phyloP scores from a whole-genome alignment of 2,888 invertebrate species.

The Hyppa rectilinea region DNA sequence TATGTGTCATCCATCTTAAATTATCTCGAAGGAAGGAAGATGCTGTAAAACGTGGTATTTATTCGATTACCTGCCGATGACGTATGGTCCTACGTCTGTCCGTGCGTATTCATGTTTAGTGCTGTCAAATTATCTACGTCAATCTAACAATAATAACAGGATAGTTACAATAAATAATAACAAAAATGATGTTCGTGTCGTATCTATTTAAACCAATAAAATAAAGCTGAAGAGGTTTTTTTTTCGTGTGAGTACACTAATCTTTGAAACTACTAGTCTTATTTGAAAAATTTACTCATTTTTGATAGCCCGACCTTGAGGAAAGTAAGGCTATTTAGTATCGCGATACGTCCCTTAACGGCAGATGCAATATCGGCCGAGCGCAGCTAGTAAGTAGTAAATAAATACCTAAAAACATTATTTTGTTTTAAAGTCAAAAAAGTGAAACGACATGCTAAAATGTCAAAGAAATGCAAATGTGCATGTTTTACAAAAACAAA shows the following conservation, averaged over 20 bases:
- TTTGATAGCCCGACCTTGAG: neutral
- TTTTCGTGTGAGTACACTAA: neutral
- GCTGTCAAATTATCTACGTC: slow-evolving; percentile 26
- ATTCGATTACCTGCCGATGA: slow-evolving; percentile 26
- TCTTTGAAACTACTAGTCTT: neutral
- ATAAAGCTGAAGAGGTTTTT: neutral
- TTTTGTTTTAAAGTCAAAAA: too few species aligned
- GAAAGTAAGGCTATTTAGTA: neutral
- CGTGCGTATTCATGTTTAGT: slow-evolving; percentile 15
- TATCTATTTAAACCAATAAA: neutral
- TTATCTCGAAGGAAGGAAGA: slow-evolving; percentile 35
- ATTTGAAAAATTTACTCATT: neutral
- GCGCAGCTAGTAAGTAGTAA: neutral
- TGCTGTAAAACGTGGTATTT: slow-evolving; percentile 40
- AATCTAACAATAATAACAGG: slow-evolving; percentile 17
- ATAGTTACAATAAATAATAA: slow-evolving; percentile 9
- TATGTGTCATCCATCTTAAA: slow-evolving; percentile 14
- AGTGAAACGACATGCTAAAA: accelerated
- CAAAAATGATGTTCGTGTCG: neutral
- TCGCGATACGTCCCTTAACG: neutral
- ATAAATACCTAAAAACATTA: too few species aligned
- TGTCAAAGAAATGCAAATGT: neutral
- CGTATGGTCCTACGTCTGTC: slow-evolving; percentile 17
- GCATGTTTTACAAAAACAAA: neutral
- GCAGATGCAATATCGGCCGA: neutral